Evolutionary conservation across 2,888 invertebrate species (phyloP), one percentile per base, ranked within the genome.

Genomic region (Cheilosia vulpina): DNA sequence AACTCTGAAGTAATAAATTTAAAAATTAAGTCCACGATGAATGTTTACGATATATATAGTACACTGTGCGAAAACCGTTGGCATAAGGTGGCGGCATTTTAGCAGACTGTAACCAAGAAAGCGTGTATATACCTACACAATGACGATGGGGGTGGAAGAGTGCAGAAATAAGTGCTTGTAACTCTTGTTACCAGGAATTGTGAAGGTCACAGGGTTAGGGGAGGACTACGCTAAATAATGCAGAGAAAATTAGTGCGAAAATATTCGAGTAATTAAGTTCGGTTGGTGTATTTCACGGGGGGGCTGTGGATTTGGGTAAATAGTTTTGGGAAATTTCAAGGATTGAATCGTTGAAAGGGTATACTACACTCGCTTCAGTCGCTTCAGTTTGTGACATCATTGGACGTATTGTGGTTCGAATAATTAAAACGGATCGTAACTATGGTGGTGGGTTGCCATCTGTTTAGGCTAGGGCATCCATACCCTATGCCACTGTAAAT

Each of bases 11-110:
- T 63, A 72, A 81, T 85, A 85, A 85, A 85, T 85, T 85, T 63
- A 66, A 81, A 85, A 80, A 77, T 63, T 72, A 81, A 81, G 68
- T 72, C 62, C 76, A 76, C 80, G 72, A 72, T 68, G 80, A 81
- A 72, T 81, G 71, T 72, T 77, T 62, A 66, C 71, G 62, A 72
- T 77, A 21, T 24, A 21, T 24, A 13, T 6, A 13, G 57, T 60
- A 38, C 38, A 13, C 38, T 85, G 71, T 60, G 27, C 19, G 60
- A 62, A 73, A 62, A 57, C 45, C 27, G 55, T 58, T 62, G 66
- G 52, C 27, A 15, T 43, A 41, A 38, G 53, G 19, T 31, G 38
- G 38, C 19, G 41, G 57, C 24, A 13, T 11, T 17, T 19, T 19
- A 27, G 17, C 6, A 19, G 31, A 45, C 53, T 19, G 17, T 41